Conservation (phyloP, 2,113 vertebrate species). For the Pan troglodytes region NHGRI_mPanTro3-v2.1_pri NC_072411.2:142312501-142313000, state of each 20-base stretch:
- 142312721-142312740: not conserved
- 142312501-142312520: not conserved
- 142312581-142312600: not conserved
- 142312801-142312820: not conserved
- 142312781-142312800: not conserved
- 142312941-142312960: not conserved
- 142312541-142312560: not conserved
- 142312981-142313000: not conserved
- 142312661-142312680: not conserved
- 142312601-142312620: not conserved
- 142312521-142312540: too few species aligned
- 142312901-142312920: too few species aligned
- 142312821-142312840: not conserved
- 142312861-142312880: too few species aligned
- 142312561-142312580: not conserved
- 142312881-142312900: too few species aligned
- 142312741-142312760: not conserved
- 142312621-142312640: not conserved
- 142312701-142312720: not conserved
- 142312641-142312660: not conserved
- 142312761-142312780: not conserved
- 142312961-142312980: too few species aligned
- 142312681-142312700: not conserved
- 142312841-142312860: not conserved
- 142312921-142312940: too few species aligned